A percentile compares a stretch with the other conserved stretches of the same genome.
Conservation (phyloP, 2,888 invertebrate species). For the Zhuqinia jingwanae region DNA sequence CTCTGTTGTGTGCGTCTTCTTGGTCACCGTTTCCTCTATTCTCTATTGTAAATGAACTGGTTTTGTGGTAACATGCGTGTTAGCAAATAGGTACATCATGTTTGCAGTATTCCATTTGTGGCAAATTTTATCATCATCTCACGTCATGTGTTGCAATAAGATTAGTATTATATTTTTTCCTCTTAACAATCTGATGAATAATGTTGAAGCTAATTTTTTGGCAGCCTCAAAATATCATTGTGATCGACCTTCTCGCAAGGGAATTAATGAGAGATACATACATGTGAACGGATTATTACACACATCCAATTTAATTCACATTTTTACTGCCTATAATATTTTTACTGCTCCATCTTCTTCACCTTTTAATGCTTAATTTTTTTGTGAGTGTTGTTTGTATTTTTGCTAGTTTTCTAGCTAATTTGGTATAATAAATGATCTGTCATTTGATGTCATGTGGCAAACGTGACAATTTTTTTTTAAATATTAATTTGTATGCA, state of each 20-base stretch:
- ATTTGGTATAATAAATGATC: constrained; percentile 42
- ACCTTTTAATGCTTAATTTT: constrained; percentile 21
- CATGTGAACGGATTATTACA: background rate
- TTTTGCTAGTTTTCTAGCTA: background rate
- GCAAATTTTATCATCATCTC: background rate
- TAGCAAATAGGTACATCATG: background rate
- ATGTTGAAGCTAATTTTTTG: background rate
- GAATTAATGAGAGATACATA: constrained; percentile 6
- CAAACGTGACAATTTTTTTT: constrained; percentile 20
- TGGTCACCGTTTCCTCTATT: constrained; percentile 19
- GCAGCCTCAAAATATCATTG: constrained; percentile 22
- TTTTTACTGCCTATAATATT: no score
- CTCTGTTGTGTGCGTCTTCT: no score
- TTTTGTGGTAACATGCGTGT: background rate
- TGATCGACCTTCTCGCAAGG: background rate
- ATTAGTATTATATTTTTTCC: background rate
- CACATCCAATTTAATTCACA: constrained; percentile 4
- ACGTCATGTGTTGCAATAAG: background rate
- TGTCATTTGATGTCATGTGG: constrained; percentile 16
- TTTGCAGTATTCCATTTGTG: constrained; percentile 16
- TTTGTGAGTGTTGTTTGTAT: constrained; percentile 1
- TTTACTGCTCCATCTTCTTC: constrained; percentile 39
- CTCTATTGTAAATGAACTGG: no score
- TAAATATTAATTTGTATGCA: background rate
- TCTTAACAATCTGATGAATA: background rate